phyloP scores from a whole-genome alignment of 2,888 invertebrate species.

The Cephus pulcher region DNA sequence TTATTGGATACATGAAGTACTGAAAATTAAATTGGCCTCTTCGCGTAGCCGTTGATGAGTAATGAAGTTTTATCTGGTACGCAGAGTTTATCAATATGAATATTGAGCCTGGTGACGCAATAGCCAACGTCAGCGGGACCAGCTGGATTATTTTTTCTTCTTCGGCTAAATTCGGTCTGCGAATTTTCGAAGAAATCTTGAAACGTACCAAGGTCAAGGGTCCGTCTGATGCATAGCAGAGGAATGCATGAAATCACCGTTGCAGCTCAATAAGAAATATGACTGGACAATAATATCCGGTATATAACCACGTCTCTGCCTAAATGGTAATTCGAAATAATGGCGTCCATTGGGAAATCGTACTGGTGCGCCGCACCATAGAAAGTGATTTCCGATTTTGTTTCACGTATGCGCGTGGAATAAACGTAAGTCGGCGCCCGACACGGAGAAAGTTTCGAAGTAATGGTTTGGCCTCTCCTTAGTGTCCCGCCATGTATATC shows the following conservation, averaged over 20 bases:
- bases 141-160: not conserved
- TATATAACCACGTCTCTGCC: not conserved
- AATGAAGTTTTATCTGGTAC: not conserved
- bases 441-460: constrained; percentile 30
- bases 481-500: not conserved
- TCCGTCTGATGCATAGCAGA: not conserved
- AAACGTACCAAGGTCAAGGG: not conserved
- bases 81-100: not conserved
- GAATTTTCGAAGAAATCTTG: not conserved
- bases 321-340: constrained; percentile 1
- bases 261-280: not conserved
- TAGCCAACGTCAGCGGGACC: not conserved
- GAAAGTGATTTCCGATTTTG: constrained; percentile 27
- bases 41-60: not conserved
- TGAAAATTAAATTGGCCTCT: not conserved
- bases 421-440: constrained; percentile 1
- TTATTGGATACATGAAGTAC: not conserved
- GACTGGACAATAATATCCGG: not conserved
- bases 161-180: not conserved
- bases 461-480: not conserved
- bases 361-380: constrained; percentile 11
- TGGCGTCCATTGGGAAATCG: constrained; percentile 15
- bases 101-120: not conserved
- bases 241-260: not conserved
- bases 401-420: constrained; percentile 18